Evolutionary conservation across 2,113 vertebrate genomes (phyloP).

Genomic region (Oostethus manadensis): DNA sequence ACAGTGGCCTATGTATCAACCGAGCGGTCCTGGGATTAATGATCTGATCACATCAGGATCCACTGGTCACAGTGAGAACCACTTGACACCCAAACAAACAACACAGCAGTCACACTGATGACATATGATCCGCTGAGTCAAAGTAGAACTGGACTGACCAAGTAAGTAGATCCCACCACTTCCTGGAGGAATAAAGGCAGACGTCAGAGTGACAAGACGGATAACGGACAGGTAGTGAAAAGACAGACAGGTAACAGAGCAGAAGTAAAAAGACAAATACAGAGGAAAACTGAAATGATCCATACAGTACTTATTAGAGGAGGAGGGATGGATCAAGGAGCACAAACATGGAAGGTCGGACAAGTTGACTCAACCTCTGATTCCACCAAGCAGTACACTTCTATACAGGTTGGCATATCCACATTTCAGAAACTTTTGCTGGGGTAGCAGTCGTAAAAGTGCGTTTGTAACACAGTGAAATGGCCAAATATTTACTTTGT

Average conservation of each 20-base stretch:
- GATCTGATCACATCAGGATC: conserved; percentile 23
- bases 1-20: conserved; percentile 3
- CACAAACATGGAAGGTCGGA: conserved; percentile 13
- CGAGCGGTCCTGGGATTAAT: too few relatives aligned
- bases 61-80: conserved; percentile 43
- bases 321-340: neutral
- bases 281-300: neutral
- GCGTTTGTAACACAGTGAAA: too few relatives aligned
- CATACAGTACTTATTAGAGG: neutral
- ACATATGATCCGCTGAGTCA: conserved; percentile 36
- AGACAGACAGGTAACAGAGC: conserved; percentile 7
- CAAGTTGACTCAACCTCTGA: neutral
- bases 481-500: too few relatives aligned
- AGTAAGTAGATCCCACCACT: conserved; percentile 38
- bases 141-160: conserved; percentile 50
- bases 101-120: conserved; percentile 29
- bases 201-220: conserved; percentile 24
- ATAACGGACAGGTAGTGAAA: neutral
- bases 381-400: too few relatives aligned
- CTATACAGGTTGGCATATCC: too few relatives aligned
- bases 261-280: conserved; percentile 16
- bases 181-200: conserved; percentile 48
- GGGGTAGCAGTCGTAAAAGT: too few relatives aligned
- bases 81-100: conserved; percentile 50
- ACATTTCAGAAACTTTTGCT: too few relatives aligned